A percentile compares a stretch with the other conserved stretches of the same genome.
These are phyloP conservation scores for Podarcis lilfordi DNA, from an alignment of 2,797 vertebrate genomes.

Conservation along the genomic window DNA sequence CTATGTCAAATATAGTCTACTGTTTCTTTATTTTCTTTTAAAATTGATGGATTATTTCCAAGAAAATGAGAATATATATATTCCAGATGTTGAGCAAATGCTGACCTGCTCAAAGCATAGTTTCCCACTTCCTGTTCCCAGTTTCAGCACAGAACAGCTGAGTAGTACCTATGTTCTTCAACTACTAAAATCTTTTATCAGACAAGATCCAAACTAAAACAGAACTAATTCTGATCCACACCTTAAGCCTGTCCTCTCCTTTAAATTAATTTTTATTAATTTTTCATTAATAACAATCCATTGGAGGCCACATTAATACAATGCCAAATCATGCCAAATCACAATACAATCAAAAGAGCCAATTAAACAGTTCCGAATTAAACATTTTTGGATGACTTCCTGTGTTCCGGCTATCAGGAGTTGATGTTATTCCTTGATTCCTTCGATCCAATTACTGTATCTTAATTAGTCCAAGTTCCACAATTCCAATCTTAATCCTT, in stretches of 20 bases:
- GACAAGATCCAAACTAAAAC: conserved; percentile 33
- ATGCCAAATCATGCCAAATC: no score
- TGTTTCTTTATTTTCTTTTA: not conserved
- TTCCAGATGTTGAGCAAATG: not conserved
- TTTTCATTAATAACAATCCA: no score
- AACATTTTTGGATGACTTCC: no score
- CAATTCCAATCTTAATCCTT: no score
- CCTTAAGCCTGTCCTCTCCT: not conserved
- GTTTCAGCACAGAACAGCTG: conserved; percentile 67
- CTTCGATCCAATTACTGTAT: no score
- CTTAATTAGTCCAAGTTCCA: no score
- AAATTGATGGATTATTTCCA: not conserved
- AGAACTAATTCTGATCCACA: not conserved
- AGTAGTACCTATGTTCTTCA: conserved; percentile 52
- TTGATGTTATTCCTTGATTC: no score
- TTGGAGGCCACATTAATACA: no score
- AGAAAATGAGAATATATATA: not conserved
- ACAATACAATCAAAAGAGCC: no score
- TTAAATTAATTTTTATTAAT: no score
- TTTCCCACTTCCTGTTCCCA: conserved; percentile 54
- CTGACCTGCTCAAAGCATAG: not conserved
- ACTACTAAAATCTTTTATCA: conserved; percentile 55
- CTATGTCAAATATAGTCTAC: conserved; percentile 63
- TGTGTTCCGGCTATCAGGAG: no score
- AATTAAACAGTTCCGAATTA: no score